phyloP scores from a whole-genome alignment of 2,113 vertebrate species.

The Motacilla tschutschensis region DNA sequence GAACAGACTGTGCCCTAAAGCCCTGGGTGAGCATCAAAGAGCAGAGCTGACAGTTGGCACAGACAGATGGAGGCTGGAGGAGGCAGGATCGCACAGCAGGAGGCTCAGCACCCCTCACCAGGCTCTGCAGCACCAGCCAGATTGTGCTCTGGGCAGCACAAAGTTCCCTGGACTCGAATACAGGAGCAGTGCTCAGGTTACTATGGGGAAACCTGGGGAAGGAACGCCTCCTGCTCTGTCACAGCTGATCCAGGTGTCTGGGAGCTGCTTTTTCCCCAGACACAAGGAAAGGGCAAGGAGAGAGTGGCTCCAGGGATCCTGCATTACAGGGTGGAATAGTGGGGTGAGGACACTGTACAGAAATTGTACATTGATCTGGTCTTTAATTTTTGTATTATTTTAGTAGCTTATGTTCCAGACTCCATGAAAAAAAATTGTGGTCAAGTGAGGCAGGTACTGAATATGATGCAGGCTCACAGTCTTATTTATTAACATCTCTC shows the following conservation, averaged over 20 bases:
- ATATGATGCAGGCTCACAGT: neutral
- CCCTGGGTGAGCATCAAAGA: neutral
- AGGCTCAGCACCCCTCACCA: conserved; percentile 32
- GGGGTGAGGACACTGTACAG: neutral
- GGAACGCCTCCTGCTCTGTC: accelerated
- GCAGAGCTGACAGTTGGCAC: conserved; percentile 10
- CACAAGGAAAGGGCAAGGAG: neutral
- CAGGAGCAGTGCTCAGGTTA: neutral
- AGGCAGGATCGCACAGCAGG: neutral
- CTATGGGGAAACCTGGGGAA: neutral
- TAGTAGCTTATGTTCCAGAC: neutral
- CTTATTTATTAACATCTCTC: neutral
- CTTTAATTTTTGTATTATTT: neutral
- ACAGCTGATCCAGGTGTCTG: neutral
- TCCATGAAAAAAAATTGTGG: neutral
- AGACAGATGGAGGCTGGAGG: conserved; percentile 29
- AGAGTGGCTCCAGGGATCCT: neutral
- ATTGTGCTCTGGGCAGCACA: neutral
- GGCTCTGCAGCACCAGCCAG: conserved; percentile 1
- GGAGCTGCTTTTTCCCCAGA: neutral
- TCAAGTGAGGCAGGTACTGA: neutral
- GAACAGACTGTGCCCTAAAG: conserved; percentile 8
- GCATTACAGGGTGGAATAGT: neutral
- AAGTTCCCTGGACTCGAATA: neutral
- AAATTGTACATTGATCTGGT: neutral